Evolutionary conservation across 1,140 invertebrate genomes (phyloP), one percentile per base, ranked within the genome.

Genomic region (Drosophila subobscura): DNA sequence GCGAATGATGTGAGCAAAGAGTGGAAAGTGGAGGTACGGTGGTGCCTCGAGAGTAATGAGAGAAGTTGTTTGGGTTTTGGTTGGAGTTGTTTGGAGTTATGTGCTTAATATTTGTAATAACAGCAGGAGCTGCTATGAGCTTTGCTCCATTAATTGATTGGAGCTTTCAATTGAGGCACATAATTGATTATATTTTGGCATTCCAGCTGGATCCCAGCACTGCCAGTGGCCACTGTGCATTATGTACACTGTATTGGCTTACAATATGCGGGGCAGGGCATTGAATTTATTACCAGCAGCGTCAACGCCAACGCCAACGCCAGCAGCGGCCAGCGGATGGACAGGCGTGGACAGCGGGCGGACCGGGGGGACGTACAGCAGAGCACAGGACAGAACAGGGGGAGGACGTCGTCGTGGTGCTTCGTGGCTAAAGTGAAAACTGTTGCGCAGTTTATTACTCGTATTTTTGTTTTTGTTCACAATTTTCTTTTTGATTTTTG

Each of bases 361-460:
- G 29, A 33, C 8, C 8, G 29, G 8, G 3, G 4, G 1, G 3
- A 10, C 33, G 8, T 10, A 20, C 16, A 20, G 16, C 16, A 20
- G 0, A 20, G 16, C 16, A 20, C 16, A 20, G 16, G 16, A 20
- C 16, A 20, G 16, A 20, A 20, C 16, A 20, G 16, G 16, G 16
- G 33, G 8, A 37, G 33, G 10, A 12, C 10, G 33, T 2, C 16
- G 16, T 20, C 16, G 16, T 20, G 16, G 16, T 12, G 33, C 8
- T 29, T 29, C 3, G 8, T 14, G 27, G 41, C 14, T 14, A 29
- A 33, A 49, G 56, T 72, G 55, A 83, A 81, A 81, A 81, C 78
- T 81, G 79, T 81, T 81, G 79, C 79, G 79, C 79, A 81, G 79
- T 81, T 80, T 63, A 20, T 58, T 20, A n/a, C 37, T 52, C 10